These are phyloP conservation scores for Cheilinus undulatus DNA, from an alignment of 2,113 vertebrate genomes.

Conservation along the genomic window DNA sequence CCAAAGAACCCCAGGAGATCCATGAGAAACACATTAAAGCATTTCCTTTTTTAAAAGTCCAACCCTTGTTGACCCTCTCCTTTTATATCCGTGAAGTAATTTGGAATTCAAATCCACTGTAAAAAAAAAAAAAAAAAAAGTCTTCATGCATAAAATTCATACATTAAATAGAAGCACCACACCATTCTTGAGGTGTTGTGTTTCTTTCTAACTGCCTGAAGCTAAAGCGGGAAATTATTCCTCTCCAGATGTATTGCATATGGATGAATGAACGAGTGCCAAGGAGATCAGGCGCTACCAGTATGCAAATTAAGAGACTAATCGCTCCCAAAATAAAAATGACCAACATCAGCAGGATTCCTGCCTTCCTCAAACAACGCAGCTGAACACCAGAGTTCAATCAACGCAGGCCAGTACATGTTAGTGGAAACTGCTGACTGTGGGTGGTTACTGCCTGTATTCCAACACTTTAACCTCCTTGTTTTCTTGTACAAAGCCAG, in stretches of 20 bases:
- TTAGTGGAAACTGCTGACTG: slow-evolving; percentile 12
- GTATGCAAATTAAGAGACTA: slow-evolving; percentile 71
- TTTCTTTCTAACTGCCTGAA: slow-evolving; percentile 54
- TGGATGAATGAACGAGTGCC: slow-evolving; percentile 74
- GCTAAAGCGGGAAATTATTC: slow-evolving; percentile 67
- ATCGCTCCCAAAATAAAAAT: slow-evolving; percentile 76
- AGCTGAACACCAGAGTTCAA: slow-evolving; percentile 41
- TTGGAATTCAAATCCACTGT: slow-evolving; percentile 72
- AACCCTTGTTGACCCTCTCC: slow-evolving; percentile 59
- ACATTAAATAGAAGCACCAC: slow-evolving; percentile 64
- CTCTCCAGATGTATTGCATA: slow-evolving; percentile 74
- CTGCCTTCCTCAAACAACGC: slow-evolving; percentile 50
- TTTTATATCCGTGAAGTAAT: slow-evolving; percentile 65
- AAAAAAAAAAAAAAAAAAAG: slow-evolving; percentile 53
- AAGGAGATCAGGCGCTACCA: slow-evolving; percentile 61
- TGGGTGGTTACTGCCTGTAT: background rate
- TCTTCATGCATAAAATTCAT: slow-evolving; percentile 73
- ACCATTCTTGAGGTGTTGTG: slow-evolving; percentile 60
- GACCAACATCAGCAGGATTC: slow-evolving; percentile 77
- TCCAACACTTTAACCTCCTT: slow-evolving; percentile 4
- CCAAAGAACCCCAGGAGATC: slow-evolving; percentile 36
- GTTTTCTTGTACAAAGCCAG: background rate
- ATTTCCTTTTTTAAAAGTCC: slow-evolving; percentile 38
- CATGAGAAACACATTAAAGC: slow-evolving; percentile 58
- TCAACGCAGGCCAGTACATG: background rate